A percentile compares a stretch with the other conserved stretches of the same genome.
Evolutionary conservation across 2,888 invertebrate genomes (phyloP).

Genomic region (Hesperia comma): DNA sequence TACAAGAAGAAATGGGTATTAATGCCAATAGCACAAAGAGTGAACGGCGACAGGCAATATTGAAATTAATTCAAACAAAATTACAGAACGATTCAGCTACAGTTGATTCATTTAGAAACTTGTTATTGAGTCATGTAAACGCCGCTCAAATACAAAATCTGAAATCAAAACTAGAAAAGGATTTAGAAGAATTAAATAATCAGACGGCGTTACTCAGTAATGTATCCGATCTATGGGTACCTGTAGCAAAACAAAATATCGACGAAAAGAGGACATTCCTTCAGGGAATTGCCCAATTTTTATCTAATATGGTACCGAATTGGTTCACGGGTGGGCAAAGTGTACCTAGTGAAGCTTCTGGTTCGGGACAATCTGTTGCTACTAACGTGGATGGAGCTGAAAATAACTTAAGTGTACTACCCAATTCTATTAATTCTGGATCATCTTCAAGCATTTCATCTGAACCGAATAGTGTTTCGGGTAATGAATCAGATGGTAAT

Average conservation of each 20-base stretch:
- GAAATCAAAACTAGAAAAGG: constrained; percentile 58
- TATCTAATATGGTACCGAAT: constrained; percentile 64
- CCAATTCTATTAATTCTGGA: not conserved
- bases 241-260: constrained; percentile 56
- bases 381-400: constrained; percentile 1
- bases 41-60: constrained; percentile 69
- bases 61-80: constrained; percentile 62
- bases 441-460: not conserved
- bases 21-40: constrained; percentile 65
- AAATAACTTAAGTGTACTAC: constrained; percentile 13
- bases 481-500: not conserved
- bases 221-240: constrained; percentile 60
- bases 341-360: not conserved
- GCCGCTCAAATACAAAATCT: constrained; percentile 61
- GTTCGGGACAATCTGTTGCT: not conserved
- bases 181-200: constrained; percentile 68
- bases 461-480: not conserved
- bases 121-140: constrained; percentile 62
- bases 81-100: constrained; percentile 54
- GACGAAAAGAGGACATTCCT: constrained; percentile 66
- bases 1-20: constrained; percentile 66
- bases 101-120: constrained; percentile 58
- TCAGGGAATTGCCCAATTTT: constrained; percentile 59
- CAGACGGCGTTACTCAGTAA: constrained; percentile 63
- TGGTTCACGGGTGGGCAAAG: constrained; percentile 56